Base-by-base conservation (phyloP, 1,140 invertebrate species). In the Olivierus martensii region DNA sequence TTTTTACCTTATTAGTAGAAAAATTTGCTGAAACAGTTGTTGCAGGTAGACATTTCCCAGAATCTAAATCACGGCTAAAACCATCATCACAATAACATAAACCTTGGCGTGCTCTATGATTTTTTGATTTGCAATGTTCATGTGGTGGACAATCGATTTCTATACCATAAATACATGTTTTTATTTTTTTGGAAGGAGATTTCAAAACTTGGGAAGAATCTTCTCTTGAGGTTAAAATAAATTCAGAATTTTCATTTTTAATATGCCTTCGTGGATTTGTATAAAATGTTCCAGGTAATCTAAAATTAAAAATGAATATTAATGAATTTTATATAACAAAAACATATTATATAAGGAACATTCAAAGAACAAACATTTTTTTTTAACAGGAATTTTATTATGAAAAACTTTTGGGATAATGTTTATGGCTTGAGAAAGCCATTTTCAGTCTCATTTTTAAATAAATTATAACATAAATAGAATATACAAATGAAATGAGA, bases 31-130 rank as follows among this genome's bases (percentile, higher is more conserved):
- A 35, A 42, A 41, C 11, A 45, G 51, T 10, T 38, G 39, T 17
- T 38, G 22, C n/a, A 38, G 19, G 34, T 15, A 36, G n/a, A 50
- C 49, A 60, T 35, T 34, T 63, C 56, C 73, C 74, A 46, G 71
- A 71, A 22, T 64, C n/a, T 35, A 46, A 62, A 61, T 78, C 76
- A 43, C 74, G 71, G 19, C 67, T 63, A 59, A 66, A 82, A 14
- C 77, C 79, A 15, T 69, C 62, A 37, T 73, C 66, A 66, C 84
- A 87, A 62, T 76, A 70, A 61, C 85, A 88, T 18, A 79, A 66
- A 3, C 83, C 82, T 59, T 73, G 73, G 37, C 73, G 63, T 10
- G 71, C 69, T 34, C 61, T 51, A 22, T 22, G 39, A 51, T 62
- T 63, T 46, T 65, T 52, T n/a, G 60, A 48, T 7, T 61, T 52